phyloP scores from a whole-genome alignment of 2,888 invertebrate genomes.

The Mactromeris polynyma region DNA sequence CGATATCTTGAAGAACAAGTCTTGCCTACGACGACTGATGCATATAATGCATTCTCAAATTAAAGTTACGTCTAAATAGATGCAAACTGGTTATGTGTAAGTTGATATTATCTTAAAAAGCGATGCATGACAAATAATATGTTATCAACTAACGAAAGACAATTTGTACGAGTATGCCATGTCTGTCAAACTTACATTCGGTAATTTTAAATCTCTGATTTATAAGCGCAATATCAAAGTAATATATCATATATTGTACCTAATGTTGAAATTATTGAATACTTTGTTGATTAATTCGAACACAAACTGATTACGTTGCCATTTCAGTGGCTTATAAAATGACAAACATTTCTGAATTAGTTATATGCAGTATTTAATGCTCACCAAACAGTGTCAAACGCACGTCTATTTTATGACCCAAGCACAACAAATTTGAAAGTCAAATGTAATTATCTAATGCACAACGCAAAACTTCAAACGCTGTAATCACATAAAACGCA shows the following conservation, averaged over 20 bases:
- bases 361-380: not conserved
- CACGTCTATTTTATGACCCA: conserved; percentile 2
- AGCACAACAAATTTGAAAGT: not conserved
- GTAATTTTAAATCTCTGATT: not conserved
- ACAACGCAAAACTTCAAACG: not conserved
- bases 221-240: not conserved
- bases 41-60: not conserved
- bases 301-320: not conserved
- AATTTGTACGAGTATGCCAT: not conserved
- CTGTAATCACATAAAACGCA: not conserved
- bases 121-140: not conserved
- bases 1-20: not conserved
- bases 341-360: not conserved
- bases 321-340: not conserved
- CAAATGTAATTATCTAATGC: conserved; percentile 12
- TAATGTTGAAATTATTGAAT: not conserved
- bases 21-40: not conserved
- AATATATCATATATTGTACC: not conserved
- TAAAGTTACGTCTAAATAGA: not conserved
- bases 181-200: not conserved
- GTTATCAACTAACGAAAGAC: not conserved
- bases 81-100: not conserved
- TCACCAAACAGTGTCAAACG: too few relatives aligned
- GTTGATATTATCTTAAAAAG: not conserved
- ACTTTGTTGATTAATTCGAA: not conserved